Base-by-base conservation (phyloP, 2,797 vertebrate genomes). In the Nannoperca australis region DNA sequence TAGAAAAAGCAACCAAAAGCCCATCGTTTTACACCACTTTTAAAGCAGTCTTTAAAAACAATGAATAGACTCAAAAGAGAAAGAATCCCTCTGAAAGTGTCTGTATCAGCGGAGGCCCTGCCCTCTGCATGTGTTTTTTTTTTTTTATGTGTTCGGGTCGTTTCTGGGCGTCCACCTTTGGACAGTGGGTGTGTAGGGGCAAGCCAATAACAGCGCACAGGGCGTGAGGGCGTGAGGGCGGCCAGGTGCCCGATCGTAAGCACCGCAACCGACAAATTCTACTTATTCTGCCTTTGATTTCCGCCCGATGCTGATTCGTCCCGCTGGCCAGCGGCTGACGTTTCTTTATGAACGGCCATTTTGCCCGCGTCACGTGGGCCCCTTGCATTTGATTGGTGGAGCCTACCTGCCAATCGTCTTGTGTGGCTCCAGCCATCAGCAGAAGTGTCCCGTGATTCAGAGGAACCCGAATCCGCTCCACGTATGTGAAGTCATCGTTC, bases 351-450 rank as follows among this genome's bases (percentile, higher is more conserved):
- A 44, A 44, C 11, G 42, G 1, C 22, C n/a, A 49, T 50, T 55
- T 50, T 44, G 6, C 30, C 18, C 38, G 14, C n/a, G 27, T 38
- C 36, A 38, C 36, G 9, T 4, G 8, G 59, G 24, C 13, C 8
- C 8, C 49, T 42, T n/a, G 54, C 27, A 30, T 56, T 32, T 66
- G 61, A 84, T 60, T 80, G 54, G 50, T 63, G 38, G 13, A 61
- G 22, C 90, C 89, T 87, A 99, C 98, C 97, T 99, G 97, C 98
- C 98, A 99, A 11, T 99, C 97, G 0, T 96, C 96, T 83, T 99
- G 98, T 0, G 96, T 97, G 11, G 97, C 96, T 78, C 97, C 98
- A 63, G 97, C 97, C 98, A 99, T 99, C 61, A 98, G 44, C 75
- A 99, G 85, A 64, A 99, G 95, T 17, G 96, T 96, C 36, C 98